phyloP scores from a whole-genome alignment of 2,113 vertebrate species.

The Lepus timidus region DNA sequence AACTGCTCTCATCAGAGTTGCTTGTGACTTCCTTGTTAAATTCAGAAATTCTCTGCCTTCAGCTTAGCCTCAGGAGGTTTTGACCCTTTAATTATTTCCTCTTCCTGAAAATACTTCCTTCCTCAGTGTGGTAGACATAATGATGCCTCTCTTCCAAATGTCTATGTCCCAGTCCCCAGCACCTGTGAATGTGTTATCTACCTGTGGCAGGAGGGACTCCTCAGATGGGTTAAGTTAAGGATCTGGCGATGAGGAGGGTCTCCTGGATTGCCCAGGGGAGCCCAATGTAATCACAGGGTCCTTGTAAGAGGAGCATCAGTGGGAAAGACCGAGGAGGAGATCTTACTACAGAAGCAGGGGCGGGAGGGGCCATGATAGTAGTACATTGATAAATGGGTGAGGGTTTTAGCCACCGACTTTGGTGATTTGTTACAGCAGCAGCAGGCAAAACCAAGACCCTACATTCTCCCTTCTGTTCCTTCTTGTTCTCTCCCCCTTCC shows the following conservation, averaged over 20 bases:
- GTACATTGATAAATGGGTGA: neutral
- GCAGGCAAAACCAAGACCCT: too few species aligned
- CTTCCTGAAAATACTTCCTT: slow-evolving; percentile 16
- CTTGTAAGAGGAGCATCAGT: neutral
- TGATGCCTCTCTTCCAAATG: neutral
- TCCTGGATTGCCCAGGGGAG: neutral
- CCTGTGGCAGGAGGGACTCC: neutral
- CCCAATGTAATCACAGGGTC: neutral
- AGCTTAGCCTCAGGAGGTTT: neutral
- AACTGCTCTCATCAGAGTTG: neutral
- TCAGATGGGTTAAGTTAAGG: neutral
- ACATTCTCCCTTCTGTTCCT: neutral
- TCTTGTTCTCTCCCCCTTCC: neutral
- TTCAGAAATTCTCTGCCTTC: neutral
- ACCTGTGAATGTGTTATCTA: neutral
- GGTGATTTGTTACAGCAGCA: neutral
- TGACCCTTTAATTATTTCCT: slow-evolving; percentile 26
- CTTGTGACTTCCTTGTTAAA: neutral
- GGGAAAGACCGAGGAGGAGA: neutral
- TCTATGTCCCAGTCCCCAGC: neutral
- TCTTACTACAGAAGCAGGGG: neutral
- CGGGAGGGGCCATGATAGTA: neutral
- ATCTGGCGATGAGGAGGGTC: neutral
- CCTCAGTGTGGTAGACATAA: slow-evolving; percentile 1
- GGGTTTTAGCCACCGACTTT: neutral